A percentile compares a stretch with the other conserved stretches of the same genome.
phyloP scores from a whole-genome alignment of 53 echinoderm and acorn worm genomes.

The Mesocentrotus franciscanus region DNA sequence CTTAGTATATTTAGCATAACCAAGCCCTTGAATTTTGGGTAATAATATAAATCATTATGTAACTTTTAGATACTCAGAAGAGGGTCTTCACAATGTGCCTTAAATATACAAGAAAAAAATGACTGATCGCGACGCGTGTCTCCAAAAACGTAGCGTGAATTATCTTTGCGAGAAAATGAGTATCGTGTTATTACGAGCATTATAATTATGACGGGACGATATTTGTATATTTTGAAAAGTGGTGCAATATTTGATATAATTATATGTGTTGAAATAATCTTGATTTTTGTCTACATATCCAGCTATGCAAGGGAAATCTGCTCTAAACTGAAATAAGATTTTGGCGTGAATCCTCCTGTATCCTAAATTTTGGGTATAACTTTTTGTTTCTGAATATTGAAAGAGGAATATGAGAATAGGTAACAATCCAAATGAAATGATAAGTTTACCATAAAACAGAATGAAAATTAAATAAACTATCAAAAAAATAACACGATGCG shows the following conservation, averaged over 20 bases:
- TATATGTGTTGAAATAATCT: background rate
- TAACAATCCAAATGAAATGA: background rate
- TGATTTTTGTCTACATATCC: background rate
- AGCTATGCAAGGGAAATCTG: background rate
- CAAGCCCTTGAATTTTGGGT: background rate
- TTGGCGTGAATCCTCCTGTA: background rate
- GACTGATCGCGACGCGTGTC: background rate
- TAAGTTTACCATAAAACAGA: background rate
- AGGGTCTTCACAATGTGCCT: background rate
- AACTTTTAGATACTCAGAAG: background rate
- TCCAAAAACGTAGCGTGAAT: background rate
- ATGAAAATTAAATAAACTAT: background rate
- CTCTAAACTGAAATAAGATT: background rate
- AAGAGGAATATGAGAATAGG: background rate
- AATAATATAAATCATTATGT: no score
- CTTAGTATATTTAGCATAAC: background rate
- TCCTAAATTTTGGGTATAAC: background rate
- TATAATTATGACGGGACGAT: background rate
- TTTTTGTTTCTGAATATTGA: background rate
- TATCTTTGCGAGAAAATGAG: background rate
- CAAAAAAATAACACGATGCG: background rate
- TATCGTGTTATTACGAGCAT: background rate
- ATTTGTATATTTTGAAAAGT: conserved; percentile 32
- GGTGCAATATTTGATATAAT: conserved; percentile 24
- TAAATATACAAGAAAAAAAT: background rate